phyloP scores from a whole-genome alignment of 2,797 vertebrate genomes.

The Takifugu ocellatus region DNA sequence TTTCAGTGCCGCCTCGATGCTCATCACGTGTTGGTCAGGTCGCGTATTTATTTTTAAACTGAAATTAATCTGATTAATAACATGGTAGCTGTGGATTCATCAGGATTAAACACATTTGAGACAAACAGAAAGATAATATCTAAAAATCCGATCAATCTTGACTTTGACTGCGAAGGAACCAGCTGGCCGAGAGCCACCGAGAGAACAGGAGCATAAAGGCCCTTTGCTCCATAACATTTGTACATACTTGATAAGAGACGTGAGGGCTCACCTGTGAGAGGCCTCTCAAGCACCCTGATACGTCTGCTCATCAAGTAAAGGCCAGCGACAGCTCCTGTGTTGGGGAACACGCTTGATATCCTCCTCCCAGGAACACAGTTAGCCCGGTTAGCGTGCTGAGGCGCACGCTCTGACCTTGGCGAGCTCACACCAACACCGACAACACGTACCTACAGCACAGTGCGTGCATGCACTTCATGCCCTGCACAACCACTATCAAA shows the following conservation, averaged over 20 bases:
- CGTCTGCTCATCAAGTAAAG: constrained; percentile 53
- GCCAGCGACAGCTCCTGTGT: constrained; percentile 28
- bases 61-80: too few species aligned
- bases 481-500: too few species aligned
- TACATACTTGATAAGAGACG: constrained; percentile 70
- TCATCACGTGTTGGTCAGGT: too few species aligned
- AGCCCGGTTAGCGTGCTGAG: constrained; percentile 25
- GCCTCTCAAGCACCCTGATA: constrained; percentile 46
- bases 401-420: constrained; percentile 1
- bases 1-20: too few species aligned
- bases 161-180: too few species aligned
- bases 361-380: not conserved
- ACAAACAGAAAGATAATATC: too few species aligned
- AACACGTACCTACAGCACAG: not conserved
- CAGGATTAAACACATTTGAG: too few species aligned
- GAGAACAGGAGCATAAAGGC: constrained; percentile 32
- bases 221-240: constrained; percentile 61
- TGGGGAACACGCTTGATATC: constrained; percentile 24
- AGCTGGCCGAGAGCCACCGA: constrained; percentile 9
- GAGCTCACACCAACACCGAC: not conserved
- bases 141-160: too few species aligned
- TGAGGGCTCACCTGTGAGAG: constrained; percentile 45
- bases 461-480: not conserved
- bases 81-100: too few species aligned
- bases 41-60: too few species aligned